phyloP scores from a whole-genome alignment of 2,113 vertebrate genomes.

The Neodontobutis hainanensis region DNA sequence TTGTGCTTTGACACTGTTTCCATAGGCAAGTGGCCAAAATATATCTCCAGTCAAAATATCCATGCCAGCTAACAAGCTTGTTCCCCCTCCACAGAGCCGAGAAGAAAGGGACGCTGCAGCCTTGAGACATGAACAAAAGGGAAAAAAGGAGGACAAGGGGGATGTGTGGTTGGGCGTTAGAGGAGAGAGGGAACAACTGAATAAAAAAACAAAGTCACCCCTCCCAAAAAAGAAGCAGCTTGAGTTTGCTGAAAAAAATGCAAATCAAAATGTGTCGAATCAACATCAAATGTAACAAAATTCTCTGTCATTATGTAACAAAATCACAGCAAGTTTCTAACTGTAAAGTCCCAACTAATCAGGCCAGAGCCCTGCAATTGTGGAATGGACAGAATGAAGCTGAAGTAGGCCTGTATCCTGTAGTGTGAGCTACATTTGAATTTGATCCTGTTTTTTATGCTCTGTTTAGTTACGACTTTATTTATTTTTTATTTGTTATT shows the following conservation, averaged over 20 bases:
- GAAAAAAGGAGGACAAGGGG: slow-evolving; percentile 54
- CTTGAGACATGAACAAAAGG: slow-evolving; percentile 86
- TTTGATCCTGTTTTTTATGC: no score
- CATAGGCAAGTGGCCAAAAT: slow-evolving; percentile 97
- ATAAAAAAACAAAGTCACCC: slow-evolving; percentile 5
- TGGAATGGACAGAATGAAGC: no score
- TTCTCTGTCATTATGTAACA: no score
- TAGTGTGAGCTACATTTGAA: no score
- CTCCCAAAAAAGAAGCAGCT: slow-evolving; percentile 64
- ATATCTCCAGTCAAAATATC: slow-evolving; percentile 95
- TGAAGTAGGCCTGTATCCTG: no score
- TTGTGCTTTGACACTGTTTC: slow-evolving; percentile 96
- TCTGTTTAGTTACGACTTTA: no score
- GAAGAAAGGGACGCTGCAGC: slow-evolving; percentile 89
- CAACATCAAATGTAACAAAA: no score
- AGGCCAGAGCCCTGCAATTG: no score
- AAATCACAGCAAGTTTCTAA: no score
- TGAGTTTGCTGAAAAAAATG: slow-evolving; percentile 89
- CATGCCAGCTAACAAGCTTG: slow-evolving; percentile 98
- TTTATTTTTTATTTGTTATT: no score
- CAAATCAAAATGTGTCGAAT: no score
- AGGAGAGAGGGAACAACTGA: not conserved
- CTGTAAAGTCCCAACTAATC: not conserved
- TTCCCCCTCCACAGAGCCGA: slow-evolving; percentile 86
- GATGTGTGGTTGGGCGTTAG: slow-evolving; percentile 40